These are phyloP conservation scores for Drosophila subsilvestris DNA, from an alignment of 2,888 invertebrate species.

Conservation along the genomic window DNA sequence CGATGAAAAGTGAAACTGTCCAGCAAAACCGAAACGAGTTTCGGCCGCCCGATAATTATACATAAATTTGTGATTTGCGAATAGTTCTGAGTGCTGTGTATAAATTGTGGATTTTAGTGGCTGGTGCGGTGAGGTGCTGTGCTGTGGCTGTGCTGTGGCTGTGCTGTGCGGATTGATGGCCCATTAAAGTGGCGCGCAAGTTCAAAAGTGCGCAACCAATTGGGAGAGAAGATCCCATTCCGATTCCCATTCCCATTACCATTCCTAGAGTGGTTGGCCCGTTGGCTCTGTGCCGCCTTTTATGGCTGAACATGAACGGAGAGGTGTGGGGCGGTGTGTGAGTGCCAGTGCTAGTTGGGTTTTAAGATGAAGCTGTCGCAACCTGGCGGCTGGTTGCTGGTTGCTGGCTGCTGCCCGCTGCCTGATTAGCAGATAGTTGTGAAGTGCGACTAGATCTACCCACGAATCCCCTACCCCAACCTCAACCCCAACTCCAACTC, in stretches of 20 bases:
- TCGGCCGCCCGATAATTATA: background rate
- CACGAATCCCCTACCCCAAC: background rate
- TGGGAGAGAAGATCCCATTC: slow-evolving; percentile 1
- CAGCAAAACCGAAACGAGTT: slow-evolving; percentile 19
- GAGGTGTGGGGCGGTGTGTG: no score
- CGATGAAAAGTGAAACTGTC: slow-evolving; percentile 65
- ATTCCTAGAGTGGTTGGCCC: slow-evolving; percentile 7
- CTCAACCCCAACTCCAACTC: no score
- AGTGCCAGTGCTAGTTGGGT: no score
- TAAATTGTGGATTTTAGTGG: slow-evolving; percentile 4
- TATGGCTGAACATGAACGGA: background rate
- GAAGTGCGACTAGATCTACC: slow-evolving; percentile 26
- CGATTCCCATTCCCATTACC: background rate
- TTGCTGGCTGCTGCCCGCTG: background rate
- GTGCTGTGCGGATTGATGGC: slow-evolving; percentile 3
- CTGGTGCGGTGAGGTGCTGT: no score
- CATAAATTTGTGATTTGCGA: slow-evolving; percentile 26
- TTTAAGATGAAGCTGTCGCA: background rate
- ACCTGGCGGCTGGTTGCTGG: background rate
- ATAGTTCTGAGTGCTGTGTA: slow-evolving; percentile 29
- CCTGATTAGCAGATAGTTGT: slow-evolving; percentile 33
- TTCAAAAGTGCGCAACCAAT: slow-evolving; percentile 29
- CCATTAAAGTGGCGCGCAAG: slow-evolving; percentile 38
- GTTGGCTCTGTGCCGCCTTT: slow-evolving; percentile 8
- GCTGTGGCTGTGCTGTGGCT: slow-evolving; percentile 1